Base-by-base conservation (phyloP, 2,113 vertebrate genomes). In the Cynopterus brachyotis region DNA sequence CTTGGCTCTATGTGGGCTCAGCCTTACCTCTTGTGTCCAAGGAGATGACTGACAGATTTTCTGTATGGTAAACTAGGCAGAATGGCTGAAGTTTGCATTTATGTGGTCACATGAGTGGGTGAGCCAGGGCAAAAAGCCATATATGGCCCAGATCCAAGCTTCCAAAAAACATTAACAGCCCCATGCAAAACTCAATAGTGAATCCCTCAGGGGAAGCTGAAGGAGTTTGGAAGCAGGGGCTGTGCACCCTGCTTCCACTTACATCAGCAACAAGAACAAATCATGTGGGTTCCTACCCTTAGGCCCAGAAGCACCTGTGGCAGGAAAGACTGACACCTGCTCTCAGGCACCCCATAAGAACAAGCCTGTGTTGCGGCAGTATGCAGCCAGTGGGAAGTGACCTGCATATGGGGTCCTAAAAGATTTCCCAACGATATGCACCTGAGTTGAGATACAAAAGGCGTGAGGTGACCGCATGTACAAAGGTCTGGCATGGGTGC, bases 391-490 rank as follows among this genome's bases (percentile, higher is more conserved):
- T 35, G 19, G 10, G 40, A 81, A 62, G 8, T 28, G 32, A 66
- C 17, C 16, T 8, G 12, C 26, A 89, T 1, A 24, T 3, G 22
- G n/a, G 42, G 47, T 66, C 50, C 69, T 42, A 59, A 35, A 78
- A 42, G 24, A 32, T 17, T 66, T 53, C 55, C 30, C 0, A 1
- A 83, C 13, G 47, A 72, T 2, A 19, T 37, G 47, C 12, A 30
- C 28, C 79, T 55, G 32, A 67, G 42, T 22, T 60, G 35, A 73
- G 60, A 37, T 40, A 69, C 4, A 72, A 42, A 53, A 30, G 11
- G 32, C 5, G 8, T 35, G 28, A 69, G 20, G 37, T 11, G 13
- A 57, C 0, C 5, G 37, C 0, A 1, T n/a, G 20, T 79, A 60
- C 9, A 59, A 59, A n/a, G 53, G 30, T 60, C 45, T 83, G 75